Conservation (phyloP, 2,888 invertebrate species). For the Anaspis maculata region DNA sequence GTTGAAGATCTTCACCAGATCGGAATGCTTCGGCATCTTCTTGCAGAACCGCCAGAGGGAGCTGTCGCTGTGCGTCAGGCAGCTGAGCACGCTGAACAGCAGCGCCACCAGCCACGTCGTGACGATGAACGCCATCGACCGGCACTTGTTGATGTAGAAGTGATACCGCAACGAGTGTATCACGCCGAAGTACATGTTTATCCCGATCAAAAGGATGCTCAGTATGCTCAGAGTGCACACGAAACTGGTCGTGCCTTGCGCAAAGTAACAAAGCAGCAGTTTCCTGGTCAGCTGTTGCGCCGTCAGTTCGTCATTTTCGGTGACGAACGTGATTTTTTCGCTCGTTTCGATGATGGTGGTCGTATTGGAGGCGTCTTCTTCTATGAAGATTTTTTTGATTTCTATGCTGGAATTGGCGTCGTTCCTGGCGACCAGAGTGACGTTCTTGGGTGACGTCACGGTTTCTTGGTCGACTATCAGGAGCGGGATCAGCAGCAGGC, state of each 20-base stretch:
- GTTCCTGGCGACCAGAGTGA: constrained; percentile 15
- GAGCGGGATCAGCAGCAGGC: constrained; percentile 43
- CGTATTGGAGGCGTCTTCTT: constrained; percentile 13
- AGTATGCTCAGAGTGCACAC: constrained; percentile 53
- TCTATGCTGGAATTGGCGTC: constrained; percentile 2
- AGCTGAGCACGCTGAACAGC: constrained; percentile 42
- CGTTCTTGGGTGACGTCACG: constrained; percentile 4
- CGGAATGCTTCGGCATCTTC: constrained; percentile 9
- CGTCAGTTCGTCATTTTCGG: not conserved
- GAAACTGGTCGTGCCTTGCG: constrained; percentile 55
- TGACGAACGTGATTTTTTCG: not conserved
- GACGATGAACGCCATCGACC: constrained; percentile 43
- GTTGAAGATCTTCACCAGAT: constrained; percentile 33
- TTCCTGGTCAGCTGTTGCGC: constrained; percentile 4
- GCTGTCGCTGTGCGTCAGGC: constrained; percentile 41
- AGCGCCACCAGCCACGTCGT: constrained; percentile 45
- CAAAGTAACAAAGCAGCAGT: constrained; percentile 36
- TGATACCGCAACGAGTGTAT: constrained; percentile 57
- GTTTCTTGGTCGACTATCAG: constrained; percentile 46
- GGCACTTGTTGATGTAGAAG: constrained; percentile 46
- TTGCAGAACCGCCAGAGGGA: constrained; percentile 42
- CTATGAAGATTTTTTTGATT: constrained; percentile 2
- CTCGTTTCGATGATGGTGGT: constrained; percentile 21
- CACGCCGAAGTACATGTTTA: constrained; percentile 60
- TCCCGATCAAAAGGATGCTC: constrained; percentile 53